phyloP scores from a whole-genome alignment of 2,797 vertebrate genomes.

The Miichthys miiuy region DNA sequence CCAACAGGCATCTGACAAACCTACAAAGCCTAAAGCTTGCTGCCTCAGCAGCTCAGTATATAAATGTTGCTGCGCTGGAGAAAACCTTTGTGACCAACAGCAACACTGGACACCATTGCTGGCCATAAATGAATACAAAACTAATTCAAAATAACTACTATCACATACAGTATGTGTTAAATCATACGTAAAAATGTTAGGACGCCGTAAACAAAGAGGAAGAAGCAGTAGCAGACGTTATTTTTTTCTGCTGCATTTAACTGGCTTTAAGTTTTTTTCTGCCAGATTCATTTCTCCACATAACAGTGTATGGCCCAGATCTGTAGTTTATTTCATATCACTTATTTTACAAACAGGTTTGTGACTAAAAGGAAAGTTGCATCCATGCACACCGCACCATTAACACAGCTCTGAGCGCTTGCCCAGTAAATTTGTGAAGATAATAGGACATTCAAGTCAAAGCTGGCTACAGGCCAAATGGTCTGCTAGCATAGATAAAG shows the following conservation, averaged over 20 bases:
- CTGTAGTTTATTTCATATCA: not conserved
- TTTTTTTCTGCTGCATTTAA: not conserved
- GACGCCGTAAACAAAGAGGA: not conserved
- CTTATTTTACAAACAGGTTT: not conserved
- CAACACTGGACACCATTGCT: not conserved
- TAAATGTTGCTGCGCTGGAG: constrained; percentile 73
- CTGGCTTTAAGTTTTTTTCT: not conserved
- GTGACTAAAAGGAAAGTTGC: not conserved
- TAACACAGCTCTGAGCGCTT: not conserved
- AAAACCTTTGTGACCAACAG: constrained; percentile 66
- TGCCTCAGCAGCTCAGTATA: constrained; percentile 71
- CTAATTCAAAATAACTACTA: not conserved
- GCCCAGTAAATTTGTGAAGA: not conserved
- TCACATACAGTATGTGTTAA: not conserved
- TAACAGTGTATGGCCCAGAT: not conserved
- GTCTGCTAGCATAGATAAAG: constrained; percentile 34
- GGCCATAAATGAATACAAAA: constrained; percentile 29
- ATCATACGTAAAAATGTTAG: not conserved
- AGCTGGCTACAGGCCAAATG: not conserved
- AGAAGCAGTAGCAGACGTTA: no score
- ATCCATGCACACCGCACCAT: not conserved
- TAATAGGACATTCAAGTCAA: not conserved
- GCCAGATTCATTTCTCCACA: not conserved
- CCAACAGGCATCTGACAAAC: constrained; percentile 40
- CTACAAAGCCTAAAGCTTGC: constrained; percentile 59